Conservation (phyloP, 2,113 vertebrate genomes). For the Lynx canadensis region DNA sequence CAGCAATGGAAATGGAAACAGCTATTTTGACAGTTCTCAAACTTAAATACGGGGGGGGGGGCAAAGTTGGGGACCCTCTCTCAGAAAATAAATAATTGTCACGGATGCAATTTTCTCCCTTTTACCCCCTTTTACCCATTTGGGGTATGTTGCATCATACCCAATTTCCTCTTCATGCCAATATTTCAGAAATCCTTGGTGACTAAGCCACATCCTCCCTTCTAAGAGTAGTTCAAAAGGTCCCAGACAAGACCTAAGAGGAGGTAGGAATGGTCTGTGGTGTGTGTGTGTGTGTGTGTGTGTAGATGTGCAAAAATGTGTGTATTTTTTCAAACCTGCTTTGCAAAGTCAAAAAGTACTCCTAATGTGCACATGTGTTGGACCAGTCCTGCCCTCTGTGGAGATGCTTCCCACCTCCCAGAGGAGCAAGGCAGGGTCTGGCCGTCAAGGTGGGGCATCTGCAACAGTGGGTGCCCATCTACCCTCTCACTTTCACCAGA, state of each 20-base stretch:
- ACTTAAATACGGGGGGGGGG: too few species aligned
- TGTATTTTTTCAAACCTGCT: not conserved
- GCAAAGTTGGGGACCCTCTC: too few species aligned
- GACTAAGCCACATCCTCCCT: not conserved
- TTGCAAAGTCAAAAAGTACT: not conserved
- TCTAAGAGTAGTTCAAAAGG: not conserved
- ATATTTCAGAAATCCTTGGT: not conserved
- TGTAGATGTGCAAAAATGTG: not conserved
- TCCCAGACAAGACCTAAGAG: not conserved
- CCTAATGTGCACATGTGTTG: fast-evolving
- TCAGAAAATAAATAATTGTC: not conserved
- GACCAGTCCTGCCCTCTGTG: fast-evolving
- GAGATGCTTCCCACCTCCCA: fast-evolving
- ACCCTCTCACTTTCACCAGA: not conserved
- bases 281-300: not conserved
- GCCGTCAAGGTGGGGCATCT: fast-evolving
- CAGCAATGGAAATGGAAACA: not conserved
- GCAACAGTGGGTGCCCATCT: not conserved
- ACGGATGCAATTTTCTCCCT: not conserved
- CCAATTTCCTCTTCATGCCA: not conserved
- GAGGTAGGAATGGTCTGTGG: too few species aligned
- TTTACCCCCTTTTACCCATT: not conserved
- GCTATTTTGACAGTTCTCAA: not conserved
- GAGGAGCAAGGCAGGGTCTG: not conserved
- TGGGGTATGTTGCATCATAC: too few species aligned